Conservation (phyloP, 2,797 vertebrate species). For the Danio aesculapii region DNA sequence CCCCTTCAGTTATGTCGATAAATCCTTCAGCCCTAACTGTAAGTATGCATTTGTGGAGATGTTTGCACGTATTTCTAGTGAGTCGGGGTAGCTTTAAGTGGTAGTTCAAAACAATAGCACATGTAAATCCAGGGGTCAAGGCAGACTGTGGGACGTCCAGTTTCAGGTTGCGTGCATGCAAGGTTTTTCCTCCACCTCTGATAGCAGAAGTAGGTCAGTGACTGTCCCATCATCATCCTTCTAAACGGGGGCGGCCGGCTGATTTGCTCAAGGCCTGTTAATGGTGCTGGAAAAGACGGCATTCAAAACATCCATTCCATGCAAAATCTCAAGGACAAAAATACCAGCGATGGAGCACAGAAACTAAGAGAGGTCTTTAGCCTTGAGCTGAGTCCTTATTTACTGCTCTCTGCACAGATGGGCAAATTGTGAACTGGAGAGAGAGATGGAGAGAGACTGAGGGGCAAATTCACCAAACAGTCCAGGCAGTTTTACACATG, state of each 20-base stretch:
- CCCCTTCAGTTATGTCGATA: too few species aligned
- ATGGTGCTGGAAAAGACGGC: conserved; percentile 37
- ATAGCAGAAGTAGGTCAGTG: conserved; percentile 50
- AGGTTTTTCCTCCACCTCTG: too few species aligned
- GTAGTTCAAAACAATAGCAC: too few species aligned
- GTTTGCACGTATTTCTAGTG: too few species aligned
- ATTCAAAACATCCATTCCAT: conserved; percentile 46
- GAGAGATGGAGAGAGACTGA: background rate
- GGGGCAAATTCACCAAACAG: conserved; percentile 13
- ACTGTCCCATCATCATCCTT: conserved; percentile 31
- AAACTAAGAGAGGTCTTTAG: conserved; percentile 40
- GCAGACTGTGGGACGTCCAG: too few species aligned
- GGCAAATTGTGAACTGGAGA: conserved; percentile 13
- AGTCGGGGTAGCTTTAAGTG: too few species aligned
- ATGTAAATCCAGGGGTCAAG: too few species aligned
- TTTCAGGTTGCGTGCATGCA: too few species aligned
- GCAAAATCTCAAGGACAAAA: conserved; percentile 42
- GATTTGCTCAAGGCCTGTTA: conserved; percentile 49
- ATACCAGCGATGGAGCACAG: conserved; percentile 34
- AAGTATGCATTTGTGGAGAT: too few species aligned
- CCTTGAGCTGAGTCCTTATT: conserved; percentile 42
- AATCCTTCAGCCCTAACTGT: too few species aligned
- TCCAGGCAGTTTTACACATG: background rate
- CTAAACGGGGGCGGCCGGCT: conserved; percentile 28
- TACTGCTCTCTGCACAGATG: conserved; percentile 35